Evolutionary conservation across 2,888 invertebrate genomes (phyloP).

Genomic region (Lepidochrysops patricia): DNA sequence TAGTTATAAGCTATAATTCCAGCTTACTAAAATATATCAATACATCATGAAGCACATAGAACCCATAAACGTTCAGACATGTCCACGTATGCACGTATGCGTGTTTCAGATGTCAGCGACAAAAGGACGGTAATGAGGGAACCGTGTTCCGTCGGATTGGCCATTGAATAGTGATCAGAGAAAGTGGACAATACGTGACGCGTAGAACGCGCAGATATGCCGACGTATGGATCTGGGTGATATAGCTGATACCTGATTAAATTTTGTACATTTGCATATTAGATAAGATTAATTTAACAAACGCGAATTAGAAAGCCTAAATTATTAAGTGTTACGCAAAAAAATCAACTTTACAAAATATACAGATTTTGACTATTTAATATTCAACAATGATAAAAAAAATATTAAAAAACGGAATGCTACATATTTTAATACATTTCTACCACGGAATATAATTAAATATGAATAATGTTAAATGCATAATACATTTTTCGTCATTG

Average conservation of each 20-base stretch:
- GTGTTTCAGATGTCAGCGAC: conserved; percentile 36
- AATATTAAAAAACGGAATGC: too few relatives aligned
- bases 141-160: conserved; percentile 50
- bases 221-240: background rate
- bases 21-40: background rate
- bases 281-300: background rate
- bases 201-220: background rate
- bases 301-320: too few relatives aligned
- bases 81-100: background rate
- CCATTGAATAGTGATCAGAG: conserved; percentile 44
- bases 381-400: too few relatives aligned
- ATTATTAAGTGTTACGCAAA: too few relatives aligned
- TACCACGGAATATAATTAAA: too few relatives aligned
- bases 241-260: too few relatives aligned
- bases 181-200: conserved; percentile 41
- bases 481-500: too few relatives aligned
- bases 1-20: too few relatives aligned
- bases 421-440: too few relatives aligned
- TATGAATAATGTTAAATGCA: too few relatives aligned
- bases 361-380: too few relatives aligned
- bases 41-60: background rate
- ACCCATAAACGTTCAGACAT: background rate
- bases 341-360: too few relatives aligned
- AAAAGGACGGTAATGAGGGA: conserved; percentile 67
- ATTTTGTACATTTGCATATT: background rate